Percentiles rank a stretch among this genome's conserved stretches.
Evolutionary conservation across 2,888 invertebrate genomes (phyloP).

Genomic region (Rhagophthalmus giganteus): DNA sequence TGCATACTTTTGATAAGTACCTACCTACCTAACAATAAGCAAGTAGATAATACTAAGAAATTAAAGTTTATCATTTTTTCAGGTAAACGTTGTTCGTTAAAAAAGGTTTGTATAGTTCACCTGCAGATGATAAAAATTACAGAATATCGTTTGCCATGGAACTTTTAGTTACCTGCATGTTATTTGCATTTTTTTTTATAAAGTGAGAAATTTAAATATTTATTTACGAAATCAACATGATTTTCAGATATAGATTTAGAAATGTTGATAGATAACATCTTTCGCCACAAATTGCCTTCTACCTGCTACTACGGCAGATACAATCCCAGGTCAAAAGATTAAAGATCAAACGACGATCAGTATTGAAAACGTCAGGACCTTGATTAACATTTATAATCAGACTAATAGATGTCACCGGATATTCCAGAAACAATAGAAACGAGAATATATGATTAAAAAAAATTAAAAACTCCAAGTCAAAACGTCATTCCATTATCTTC

Average conservation of each 20-base stretch:
- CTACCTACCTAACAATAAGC: too few relatives aligned
- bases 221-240: conserved; percentile 21
- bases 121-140: conserved; percentile 2
- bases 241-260: conserved; percentile 22
- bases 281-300: conserved; percentile 20
- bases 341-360: conserved; percentile 45
- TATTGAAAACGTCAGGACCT: conserved; percentile 32
- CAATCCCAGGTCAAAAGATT: conserved; percentile 48
- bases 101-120: too few relatives aligned
- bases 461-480: conserved; percentile 8
- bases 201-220: conserved; percentile 7
- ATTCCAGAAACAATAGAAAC: conserved; percentile 39
- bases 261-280: conserved; percentile 7
- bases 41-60: too few relatives aligned
- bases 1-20: conserved; percentile 27
- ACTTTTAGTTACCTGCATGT: background rate
- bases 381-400: conserved; percentile 47
- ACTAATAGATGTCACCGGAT: conserved; percentile 42
- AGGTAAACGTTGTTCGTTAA: too few relatives aligned
- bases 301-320: conserved; percentile 30
- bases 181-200: conserved; percentile 3
- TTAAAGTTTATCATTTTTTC: too few relatives aligned
- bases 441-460: conserved; percentile 28
- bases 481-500: conserved; percentile 13
- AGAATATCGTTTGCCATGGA: background rate